Base-by-base conservation (phyloP, 2,888 invertebrate species). In the Craniophora ligustri region DNA sequence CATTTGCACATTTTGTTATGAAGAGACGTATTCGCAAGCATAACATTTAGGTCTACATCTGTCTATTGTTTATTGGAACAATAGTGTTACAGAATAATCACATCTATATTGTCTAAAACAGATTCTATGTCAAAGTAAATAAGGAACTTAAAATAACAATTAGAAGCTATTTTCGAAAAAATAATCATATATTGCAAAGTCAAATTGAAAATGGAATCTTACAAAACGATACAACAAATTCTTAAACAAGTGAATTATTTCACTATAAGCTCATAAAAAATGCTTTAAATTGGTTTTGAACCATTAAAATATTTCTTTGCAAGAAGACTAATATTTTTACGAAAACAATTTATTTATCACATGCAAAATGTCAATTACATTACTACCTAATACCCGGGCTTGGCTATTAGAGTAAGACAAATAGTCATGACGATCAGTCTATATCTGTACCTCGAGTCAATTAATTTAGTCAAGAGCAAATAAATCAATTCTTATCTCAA, bases 341-440 rank as follows among this genome's bases (percentile, higher is more conserved):
- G 44, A 53, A 64, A 63, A 34, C 26, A 2, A 53, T 45, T 47
- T 5, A 36, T 40, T 31, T 61, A 71, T 71, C 68, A 68, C 72
- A 67, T 60, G 55, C 50, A 55, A 54, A 55, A 61, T 59, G 59
- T 71, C 56, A 61, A 56, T 44, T 57, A 50, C 15, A 51, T 65
- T 56, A 45, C 32, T 57, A 65, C 28, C 53, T 71, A 65, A 54
- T 72, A 71, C 68, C 72, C 59, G 64, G 51, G 54, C 41, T 63
- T 50, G 58, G 50, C 35, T 49, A 58, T 46, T 31, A 54, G 45
- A 49, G 16, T 36, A 54, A 71, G 67, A 70, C 36, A 55, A 64
- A 70, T 69, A 69, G 63, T 66, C 54, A 63, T 57, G 59, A 59
- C 55, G 19, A 58, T 62, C 15, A 23, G 48, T 65, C 39, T 42